phyloP scores from a whole-genome alignment of 2,888 invertebrate species.

The Agriopis aurantiaria region DNA sequence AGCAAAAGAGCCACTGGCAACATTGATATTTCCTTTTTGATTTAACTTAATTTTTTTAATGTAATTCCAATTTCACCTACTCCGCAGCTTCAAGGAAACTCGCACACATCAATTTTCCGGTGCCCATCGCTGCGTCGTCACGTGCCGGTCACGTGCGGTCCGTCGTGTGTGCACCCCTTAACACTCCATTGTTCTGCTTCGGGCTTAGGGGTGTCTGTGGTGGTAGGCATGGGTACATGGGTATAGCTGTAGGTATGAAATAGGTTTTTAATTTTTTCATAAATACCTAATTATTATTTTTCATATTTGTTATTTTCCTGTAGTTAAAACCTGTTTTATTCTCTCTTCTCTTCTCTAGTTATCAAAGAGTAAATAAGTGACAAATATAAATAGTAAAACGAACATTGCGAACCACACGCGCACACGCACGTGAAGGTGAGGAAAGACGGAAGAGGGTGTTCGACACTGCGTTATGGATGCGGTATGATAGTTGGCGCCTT shows the following conservation, averaged over 20 bases:
- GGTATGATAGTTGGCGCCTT: too few species aligned
- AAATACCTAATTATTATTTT: background rate
- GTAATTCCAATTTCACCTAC: conserved; percentile 29
- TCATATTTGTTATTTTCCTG: background rate
- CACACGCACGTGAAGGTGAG: too few species aligned
- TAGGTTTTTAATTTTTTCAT: conserved; percentile 1
- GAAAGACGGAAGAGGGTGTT: too few species aligned
- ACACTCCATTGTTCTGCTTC: conserved; percentile 43
- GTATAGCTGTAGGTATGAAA: conserved; percentile 12
- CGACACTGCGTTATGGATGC: too few species aligned
- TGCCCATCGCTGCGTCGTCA: conserved; percentile 67
- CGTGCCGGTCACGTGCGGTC: conserved; percentile 75
- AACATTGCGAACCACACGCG: too few species aligned
- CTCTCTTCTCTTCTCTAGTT: too few species aligned
- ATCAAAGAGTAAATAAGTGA: too few species aligned
- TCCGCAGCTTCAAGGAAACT: conserved; percentile 54
- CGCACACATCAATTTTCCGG: conserved; percentile 75
- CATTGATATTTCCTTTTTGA: too few species aligned
- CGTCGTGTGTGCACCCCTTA: conserved; percentile 53
- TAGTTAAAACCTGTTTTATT: too few species aligned
- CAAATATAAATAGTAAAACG: too few species aligned
- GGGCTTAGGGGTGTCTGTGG: conserved; percentile 38
- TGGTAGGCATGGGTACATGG: conserved; percentile 21
- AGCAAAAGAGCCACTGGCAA: too few species aligned
- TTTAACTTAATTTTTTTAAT: background rate